A percentile compares a stretch with the other conserved stretches of the same genome.
Conservation (phyloP, 2,888 invertebrate species). For the Minunthozetes semirufus region DNA sequence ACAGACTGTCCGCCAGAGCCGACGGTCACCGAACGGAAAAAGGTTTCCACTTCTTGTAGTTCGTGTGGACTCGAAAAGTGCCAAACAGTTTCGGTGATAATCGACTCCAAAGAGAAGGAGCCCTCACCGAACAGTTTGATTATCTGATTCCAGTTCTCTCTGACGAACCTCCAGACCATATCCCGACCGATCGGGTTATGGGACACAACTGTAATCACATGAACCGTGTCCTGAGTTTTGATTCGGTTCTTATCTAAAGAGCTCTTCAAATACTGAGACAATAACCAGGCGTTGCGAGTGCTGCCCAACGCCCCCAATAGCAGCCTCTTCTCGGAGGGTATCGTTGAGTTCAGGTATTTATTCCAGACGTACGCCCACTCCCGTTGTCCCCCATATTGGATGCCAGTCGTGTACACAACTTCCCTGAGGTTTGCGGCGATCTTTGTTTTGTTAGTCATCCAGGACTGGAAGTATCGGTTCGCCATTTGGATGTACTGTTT, state of each 20-base stretch:
- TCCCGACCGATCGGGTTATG: slow-evolving; percentile 61
- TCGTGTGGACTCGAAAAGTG: slow-evolving; percentile 47
- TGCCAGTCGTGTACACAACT: slow-evolving; percentile 58
- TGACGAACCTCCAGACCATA: slow-evolving; percentile 66
- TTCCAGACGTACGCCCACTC: slow-evolving; percentile 48
- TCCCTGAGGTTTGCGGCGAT: slow-evolving; percentile 69
- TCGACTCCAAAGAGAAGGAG: slow-evolving; percentile 45
- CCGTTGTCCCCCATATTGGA: slow-evolving; percentile 46
- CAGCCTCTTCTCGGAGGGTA: slow-evolving; percentile 47
- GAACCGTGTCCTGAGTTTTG: slow-evolving; percentile 62
- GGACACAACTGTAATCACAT: slow-evolving; percentile 63
- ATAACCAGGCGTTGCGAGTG: slow-evolving; percentile 45
- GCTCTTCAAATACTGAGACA: slow-evolving; percentile 59
- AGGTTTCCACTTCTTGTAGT: slow-evolving; percentile 44
- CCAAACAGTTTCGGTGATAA: slow-evolving; percentile 44
- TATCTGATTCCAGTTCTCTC: slow-evolving; percentile 59
- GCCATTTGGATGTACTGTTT: slow-evolving; percentile 64
- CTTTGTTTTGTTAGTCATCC: slow-evolving; percentile 57
- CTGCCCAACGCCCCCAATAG: slow-evolving; percentile 46
- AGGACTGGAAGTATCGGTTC: slow-evolving; percentile 58
- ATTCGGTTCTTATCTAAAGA: slow-evolving; percentile 64
- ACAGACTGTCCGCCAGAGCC: slow-evolving; percentile 46
- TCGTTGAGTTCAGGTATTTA: slow-evolving; percentile 44
- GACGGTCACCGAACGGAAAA: slow-evolving; percentile 44
- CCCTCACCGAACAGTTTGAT: slow-evolving; percentile 38